A percentile compares a stretch with the other conserved stretches of the same genome.
Conservation (phyloP, 2,888 invertebrate genomes). For the Eretmocerus hayati region DNA sequence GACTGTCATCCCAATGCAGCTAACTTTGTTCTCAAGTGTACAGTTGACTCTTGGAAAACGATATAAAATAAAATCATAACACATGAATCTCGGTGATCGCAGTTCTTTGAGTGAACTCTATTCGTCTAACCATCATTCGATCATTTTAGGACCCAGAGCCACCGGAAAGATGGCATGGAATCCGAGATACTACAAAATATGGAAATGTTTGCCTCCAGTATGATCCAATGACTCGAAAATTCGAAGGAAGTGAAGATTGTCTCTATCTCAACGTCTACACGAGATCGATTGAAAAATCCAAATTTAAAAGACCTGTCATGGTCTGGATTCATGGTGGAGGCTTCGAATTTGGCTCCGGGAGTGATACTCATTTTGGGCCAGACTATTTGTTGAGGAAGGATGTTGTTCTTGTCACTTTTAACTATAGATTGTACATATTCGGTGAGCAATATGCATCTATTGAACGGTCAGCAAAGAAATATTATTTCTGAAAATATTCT, state of each 20-base stretch:
- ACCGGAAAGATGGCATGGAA: constrained; percentile 17
- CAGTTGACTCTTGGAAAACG: too few relatives aligned
- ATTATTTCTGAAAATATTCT: too few relatives aligned
- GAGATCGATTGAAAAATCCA: constrained; percentile 6
- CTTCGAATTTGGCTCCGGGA: constrained; percentile 28
- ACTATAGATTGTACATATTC: constrained; percentile 34
- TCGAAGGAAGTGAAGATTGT: constrained; percentile 35
- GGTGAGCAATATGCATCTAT: too few relatives aligned
- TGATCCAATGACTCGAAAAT: background rate
- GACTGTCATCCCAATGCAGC: too few relatives aligned
- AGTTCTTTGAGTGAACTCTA: too few relatives aligned
- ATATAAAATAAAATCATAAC: too few relatives aligned
- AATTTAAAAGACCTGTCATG: constrained; percentile 28
- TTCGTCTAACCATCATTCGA: too few relatives aligned
- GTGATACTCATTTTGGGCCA: constrained; percentile 29
- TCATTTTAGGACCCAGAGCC: background rate
- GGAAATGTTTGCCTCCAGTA: constrained; percentile 17
- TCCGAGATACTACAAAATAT: constrained; percentile 32
- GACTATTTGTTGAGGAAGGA: constrained; percentile 36
- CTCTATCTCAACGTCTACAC: constrained; percentile 37
- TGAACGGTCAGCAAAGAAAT: too few relatives aligned
- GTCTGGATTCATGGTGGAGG: constrained; percentile 37
- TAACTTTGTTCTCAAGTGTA: too few relatives aligned
- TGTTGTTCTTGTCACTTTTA: constrained; percentile 35
- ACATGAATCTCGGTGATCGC: too few relatives aligned